Conservation (phyloP, 2,113 vertebrate species). For the Petaurus breviceps region DNA sequence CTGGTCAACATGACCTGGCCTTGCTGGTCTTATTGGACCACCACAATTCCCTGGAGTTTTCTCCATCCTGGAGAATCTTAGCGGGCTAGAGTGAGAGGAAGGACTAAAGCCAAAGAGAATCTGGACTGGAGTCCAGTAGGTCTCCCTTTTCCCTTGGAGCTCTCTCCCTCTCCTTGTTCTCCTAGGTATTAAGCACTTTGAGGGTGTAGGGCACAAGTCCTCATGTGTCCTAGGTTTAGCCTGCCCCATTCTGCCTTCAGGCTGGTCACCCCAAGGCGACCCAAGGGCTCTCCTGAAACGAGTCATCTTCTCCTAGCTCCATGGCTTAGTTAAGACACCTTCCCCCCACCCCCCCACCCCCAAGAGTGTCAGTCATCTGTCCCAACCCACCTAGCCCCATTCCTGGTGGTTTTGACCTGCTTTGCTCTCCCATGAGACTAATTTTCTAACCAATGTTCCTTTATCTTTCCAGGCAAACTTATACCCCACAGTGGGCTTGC, state of each 20-base stretch:
- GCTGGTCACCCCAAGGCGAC: background rate
- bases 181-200: background rate
- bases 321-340: background rate
- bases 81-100: background rate
- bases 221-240: background rate
- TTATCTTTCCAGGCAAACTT: slow-evolving; percentile 92
- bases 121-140: background rate
- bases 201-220: background rate
- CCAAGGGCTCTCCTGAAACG: background rate
- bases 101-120: background rate
- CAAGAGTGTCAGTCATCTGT: background rate
- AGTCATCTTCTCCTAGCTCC: background rate
- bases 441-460: slow-evolving; percentile 63
- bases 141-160: background rate
- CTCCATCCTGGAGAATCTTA: background rate
- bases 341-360: too few species aligned
- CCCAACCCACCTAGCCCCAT: background rate
- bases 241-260: background rate
- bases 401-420: background rate
- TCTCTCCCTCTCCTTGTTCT: background rate
- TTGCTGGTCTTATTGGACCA: background rate
- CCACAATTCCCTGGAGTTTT: background rate
- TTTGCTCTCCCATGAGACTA: background rate
- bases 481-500: slow-evolving; percentile 98
- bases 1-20: background rate